These are phyloP conservation scores for Thymelicus acteon DNA, from an alignment of 2,888 invertebrate genomes.

Conservation along the genomic window DNA sequence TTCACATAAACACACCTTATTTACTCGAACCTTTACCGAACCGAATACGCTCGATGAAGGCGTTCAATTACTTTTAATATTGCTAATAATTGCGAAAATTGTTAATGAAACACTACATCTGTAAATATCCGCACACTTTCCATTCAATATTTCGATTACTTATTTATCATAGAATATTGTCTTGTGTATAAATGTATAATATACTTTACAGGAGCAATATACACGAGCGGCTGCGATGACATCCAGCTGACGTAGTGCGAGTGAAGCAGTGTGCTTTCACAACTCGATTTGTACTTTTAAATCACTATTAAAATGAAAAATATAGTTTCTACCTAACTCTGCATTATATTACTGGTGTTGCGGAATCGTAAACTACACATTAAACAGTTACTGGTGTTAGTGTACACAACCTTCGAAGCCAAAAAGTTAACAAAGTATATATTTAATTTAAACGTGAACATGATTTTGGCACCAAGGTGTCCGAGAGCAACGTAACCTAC, in stretches of 20 bases:
- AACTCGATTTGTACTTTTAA: constrained; percentile 75
- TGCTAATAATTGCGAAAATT: background rate
- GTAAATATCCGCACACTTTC: constrained; percentile 17
- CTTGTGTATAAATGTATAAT: constrained; percentile 16
- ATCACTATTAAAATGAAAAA: constrained; percentile 68
- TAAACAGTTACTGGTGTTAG: constrained; percentile 43
- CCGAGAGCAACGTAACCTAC: constrained; percentile 24
- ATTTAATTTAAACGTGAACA: constrained; percentile 35
- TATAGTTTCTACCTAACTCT: constrained; percentile 47
- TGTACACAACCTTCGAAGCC: constrained; percentile 49
- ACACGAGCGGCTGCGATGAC: constrained; percentile 18
- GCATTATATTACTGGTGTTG: constrained; percentile 16
- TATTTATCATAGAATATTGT: constrained; percentile 27
- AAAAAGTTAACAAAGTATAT: constrained; percentile 33
- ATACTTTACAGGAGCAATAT: constrained; percentile 29
- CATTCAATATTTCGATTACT: constrained; percentile 6
- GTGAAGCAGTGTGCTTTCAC: constrained; percentile 54
- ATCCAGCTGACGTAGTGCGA: constrained; percentile 24
- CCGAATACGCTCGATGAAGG: background rate
- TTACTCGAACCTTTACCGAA: constrained; percentile 10
- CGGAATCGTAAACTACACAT: constrained; percentile 24
- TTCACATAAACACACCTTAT: background rate
- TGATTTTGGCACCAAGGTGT: constrained; percentile 42
- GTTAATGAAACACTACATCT: constrained; percentile 2
- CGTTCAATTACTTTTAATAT: constrained; percentile 8